These are phyloP conservation scores for Argopecten irradians DNA, from an alignment of 1,140 invertebrate species.

Conservation along the genomic window DNA sequence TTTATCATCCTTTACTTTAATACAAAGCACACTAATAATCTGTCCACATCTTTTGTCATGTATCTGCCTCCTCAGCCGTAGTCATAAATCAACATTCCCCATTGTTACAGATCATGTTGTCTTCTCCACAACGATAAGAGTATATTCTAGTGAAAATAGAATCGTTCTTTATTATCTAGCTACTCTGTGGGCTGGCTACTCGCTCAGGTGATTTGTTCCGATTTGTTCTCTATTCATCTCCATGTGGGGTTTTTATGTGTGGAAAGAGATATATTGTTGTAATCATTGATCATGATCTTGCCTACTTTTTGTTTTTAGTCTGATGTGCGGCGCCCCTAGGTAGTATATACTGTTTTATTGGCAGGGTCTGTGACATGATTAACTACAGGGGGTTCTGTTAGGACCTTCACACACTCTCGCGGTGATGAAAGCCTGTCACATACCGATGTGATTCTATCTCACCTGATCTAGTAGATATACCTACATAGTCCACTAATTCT, in stretches of 20 bases:
- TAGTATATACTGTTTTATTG: constrained; percentile 3
- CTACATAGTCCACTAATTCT: background rate
- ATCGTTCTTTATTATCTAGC: constrained; percentile 18
- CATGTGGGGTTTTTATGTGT: background rate
- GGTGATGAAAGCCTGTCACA: constrained; percentile 13
- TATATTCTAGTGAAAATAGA: constrained; percentile 3
- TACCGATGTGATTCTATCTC: background rate
- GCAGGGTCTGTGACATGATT: background rate
- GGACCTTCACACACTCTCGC: background rate
- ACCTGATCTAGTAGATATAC: background rate
- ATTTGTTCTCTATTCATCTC: constrained; percentile 11
- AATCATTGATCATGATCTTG: constrained; percentile 3
- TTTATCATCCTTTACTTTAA: background rate
- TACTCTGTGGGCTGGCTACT: background rate
- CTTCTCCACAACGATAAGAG: background rate
- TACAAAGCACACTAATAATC: constrained; percentile 16
- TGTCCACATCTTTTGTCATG: constrained; percentile 8
- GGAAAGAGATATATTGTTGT: background rate
- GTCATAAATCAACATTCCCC: constrained; percentile 1
- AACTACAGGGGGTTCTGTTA: background rate
- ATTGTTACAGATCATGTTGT: background rate
- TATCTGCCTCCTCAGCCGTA: constrained; percentile 4
- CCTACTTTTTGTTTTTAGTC: constrained; percentile 13
- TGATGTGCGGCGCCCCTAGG: constrained; percentile 11
- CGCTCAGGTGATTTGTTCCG: background rate